phyloP scores from a whole-genome alignment of 1,140 invertebrate species.

The Aphelenchoides fujianensis region DNA sequence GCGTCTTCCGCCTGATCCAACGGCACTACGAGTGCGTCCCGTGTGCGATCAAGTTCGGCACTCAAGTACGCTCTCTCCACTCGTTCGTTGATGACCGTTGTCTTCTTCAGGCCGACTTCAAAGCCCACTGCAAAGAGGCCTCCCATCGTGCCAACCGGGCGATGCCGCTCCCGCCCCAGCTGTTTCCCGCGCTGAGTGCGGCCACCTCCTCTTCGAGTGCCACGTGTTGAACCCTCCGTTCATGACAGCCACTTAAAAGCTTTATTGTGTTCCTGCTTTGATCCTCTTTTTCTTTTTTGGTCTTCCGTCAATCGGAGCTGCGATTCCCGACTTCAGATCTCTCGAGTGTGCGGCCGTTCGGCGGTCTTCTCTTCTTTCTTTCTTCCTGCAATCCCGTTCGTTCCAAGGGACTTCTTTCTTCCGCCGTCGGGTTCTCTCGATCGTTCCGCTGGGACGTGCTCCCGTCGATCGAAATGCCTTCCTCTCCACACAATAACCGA shows the following conservation, averaged over 20 bases:
- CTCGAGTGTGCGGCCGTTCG: background rate
- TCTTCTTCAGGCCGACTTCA: conserved; percentile 35
- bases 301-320: background rate
- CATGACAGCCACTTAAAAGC: background rate
- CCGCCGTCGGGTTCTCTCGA: too few species aligned
- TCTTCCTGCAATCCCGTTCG: too few species aligned
- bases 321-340: background rate
- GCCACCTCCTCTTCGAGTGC: background rate
- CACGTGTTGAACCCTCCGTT: background rate
- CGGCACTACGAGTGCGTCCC: conserved; percentile 55
- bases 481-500: too few species aligned
- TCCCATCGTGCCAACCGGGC: conserved; percentile 11
- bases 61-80: conserved; percentile 40
- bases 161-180: background rate
- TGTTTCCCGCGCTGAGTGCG: conserved; percentile 4
- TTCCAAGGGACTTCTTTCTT: too few species aligned
- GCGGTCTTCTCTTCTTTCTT: too few species aligned
- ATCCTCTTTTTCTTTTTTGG: background rate
- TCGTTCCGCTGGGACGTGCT: too few species aligned
- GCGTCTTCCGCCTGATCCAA: conserved; percentile 53
- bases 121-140: conserved; percentile 29
- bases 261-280: background rate
- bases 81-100: background rate
- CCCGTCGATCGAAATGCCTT: too few species aligned
- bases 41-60: conserved; percentile 52